phyloP scores from a whole-genome alignment of 2,113 vertebrate species.

The Megaleporinus macrocephalus region DNA sequence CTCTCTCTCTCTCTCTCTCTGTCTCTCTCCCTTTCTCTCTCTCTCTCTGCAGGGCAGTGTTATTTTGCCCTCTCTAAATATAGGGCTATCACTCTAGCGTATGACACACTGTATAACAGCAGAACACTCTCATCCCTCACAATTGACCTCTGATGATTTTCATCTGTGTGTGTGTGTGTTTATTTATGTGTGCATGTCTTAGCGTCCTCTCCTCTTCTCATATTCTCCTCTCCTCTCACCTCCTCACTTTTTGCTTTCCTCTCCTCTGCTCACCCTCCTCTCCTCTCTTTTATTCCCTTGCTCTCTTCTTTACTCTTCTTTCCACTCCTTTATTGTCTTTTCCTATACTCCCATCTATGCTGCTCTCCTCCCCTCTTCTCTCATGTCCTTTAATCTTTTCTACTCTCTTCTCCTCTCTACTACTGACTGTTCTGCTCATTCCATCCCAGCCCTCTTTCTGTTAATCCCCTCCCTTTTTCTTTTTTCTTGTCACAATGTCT shows the following conservation, averaged over 20 bases:
- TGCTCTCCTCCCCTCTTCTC: too few relatives aligned
- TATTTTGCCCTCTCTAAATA: conserved; percentile 43
- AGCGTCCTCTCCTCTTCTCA: not conserved
- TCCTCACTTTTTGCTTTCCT: not conserved
- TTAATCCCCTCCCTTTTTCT: too few relatives aligned
- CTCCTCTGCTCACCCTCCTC: not conserved
- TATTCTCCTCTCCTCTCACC: not conserved
- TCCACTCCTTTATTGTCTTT: too few relatives aligned
- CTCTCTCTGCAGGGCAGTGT: conserved; percentile 31
- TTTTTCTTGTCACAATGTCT: too few relatives aligned
- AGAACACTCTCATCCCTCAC: conserved; percentile 33
- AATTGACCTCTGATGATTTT: conserved; percentile 42
- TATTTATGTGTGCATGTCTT: not conserved
- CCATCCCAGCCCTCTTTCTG: too few relatives aligned
- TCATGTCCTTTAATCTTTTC: too few relatives aligned
- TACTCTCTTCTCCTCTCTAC: too few relatives aligned
- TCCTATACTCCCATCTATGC: too few relatives aligned
- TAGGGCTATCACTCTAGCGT: conserved; percentile 21
- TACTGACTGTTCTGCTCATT: too few relatives aligned
- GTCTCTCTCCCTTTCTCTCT: conserved; percentile 10
- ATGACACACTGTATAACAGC: conserved; percentile 21
- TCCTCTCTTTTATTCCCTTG: not conserved
- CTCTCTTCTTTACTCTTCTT: not conserved
- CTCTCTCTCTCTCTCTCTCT: not conserved
- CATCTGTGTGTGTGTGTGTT: conserved; percentile 18